Evolutionary conservation across 2,797 vertebrate species (phyloP), one percentile per base, ranked within the genome.

Genomic region (Catamblyrhynchus diadema): DNA sequence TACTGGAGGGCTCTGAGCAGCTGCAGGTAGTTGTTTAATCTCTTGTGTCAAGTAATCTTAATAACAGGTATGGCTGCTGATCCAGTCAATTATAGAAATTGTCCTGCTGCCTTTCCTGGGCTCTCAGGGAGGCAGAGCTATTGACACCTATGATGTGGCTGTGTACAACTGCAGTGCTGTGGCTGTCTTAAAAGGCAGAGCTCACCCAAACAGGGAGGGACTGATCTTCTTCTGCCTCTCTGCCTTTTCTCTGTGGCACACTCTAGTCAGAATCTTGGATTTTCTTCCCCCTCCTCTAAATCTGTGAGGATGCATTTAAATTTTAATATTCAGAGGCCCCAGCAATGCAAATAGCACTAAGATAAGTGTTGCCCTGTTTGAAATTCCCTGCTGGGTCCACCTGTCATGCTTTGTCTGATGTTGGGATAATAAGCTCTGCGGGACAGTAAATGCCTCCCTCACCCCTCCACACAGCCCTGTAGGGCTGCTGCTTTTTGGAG

Each of bases 11-110:
- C 18, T 57, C 47, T 37, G 74, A 94, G 69, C 82, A 91, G 81
- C 70, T 86, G 91, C 88, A 96, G 70, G 94, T 88, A 94, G 89
- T 62, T 86, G 81, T 92, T 96, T 78, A 95, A 94, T 89, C 2
- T 2, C 81, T 74, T 81, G 20, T 91, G 89, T 93, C 89, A 70
- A 87, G 85, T 89, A 75, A 91, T 81, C 77, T 80, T 94, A 96
- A 94, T 84, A 94, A 95, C 93, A 81, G 82, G 88, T 93, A 79
- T 88, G 88, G 80, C 66, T 88, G 32, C 92, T 72, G 87, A 78
- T 91, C 39, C 87, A 81, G 71, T 66, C 80, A 86, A n/a, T 95
- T 94, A 85, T 23, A 84, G 60, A 80, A 93, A 94, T 90, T 74
- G 85, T 93, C 67, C 73, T 90, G 73, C 80, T 53, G 57, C 67